These are phyloP conservation scores for Drosophila subquinaria DNA, from an alignment of 2,888 invertebrate genomes.

Conservation along the genomic window DNA sequence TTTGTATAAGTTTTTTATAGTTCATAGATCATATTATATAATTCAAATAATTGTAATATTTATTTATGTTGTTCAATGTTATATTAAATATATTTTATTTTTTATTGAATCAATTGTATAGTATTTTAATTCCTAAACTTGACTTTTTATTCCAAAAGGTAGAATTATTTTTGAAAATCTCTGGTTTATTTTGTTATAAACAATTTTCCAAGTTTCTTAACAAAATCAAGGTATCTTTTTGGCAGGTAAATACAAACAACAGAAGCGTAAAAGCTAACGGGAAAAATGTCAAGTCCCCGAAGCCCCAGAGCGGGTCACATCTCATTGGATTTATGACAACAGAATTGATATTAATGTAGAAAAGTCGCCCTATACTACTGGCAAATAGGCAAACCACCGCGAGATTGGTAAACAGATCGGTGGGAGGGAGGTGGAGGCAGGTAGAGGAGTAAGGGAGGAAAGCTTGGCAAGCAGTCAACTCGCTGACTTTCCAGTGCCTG, in stretches of 20 bases:
- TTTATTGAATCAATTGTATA: too few species aligned
- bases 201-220: background rate
- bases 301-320: constrained; percentile 56
- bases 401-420: background rate
- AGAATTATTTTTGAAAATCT: too few species aligned
- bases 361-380: constrained; percentile 50
- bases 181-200: background rate
- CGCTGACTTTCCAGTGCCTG: constrained; percentile 39
- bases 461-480: constrained; percentile 45
- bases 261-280: constrained; percentile 46
- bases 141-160: too few species aligned
- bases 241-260: background rate
- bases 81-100: too few species aligned
- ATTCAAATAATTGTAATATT: too few species aligned
- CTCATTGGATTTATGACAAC: constrained; percentile 82
- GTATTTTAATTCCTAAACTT: too few species aligned
- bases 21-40: too few species aligned
- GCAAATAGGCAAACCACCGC: constrained; percentile 45
- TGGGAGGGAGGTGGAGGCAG: background rate
- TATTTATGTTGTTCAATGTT: too few species aligned
- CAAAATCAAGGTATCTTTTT: background rate
- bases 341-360: constrained; percentile 83
- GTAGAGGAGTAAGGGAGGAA: background rate
- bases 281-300: constrained; percentile 51
- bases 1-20: too few species aligned